Evolutionary conservation across 2,113 vertebrate genomes (phyloP), one percentile per base, ranked within the genome.

Genomic region (Oncorhynchus tshawytscha): DNA sequence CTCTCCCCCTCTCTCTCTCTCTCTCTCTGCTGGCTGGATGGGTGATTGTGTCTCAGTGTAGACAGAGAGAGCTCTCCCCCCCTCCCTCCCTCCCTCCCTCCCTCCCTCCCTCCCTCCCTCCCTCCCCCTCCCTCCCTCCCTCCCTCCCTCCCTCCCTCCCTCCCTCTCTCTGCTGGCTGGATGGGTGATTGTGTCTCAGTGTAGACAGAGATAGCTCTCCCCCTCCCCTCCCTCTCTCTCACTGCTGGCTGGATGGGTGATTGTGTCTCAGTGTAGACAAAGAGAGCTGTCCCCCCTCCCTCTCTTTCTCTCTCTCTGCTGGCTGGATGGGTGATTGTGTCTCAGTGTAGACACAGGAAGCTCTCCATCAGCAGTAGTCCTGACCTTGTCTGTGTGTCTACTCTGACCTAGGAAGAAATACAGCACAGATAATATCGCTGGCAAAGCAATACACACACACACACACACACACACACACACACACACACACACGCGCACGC

Each of bases 321-420:
- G 49, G 49, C 24, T 67, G 66, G 65, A 15, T 67, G 68, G 48
- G 66, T 67, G 68, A 24, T 70, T 48, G 68, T 70, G 16, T 70
- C 13, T 16, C 29, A 15, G 11, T 31, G 13, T 25, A 34, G 66
- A 67, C 25, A 67, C 24, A 49, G 39, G 9, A 13, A 48, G 69
- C 49, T 68, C 74, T 74, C 78, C 57, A 81, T 79, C 78, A 86
- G 29, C 25, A 78, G 45, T 39, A 18, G 13, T 9, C 49, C 65
- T 75, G 69, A 87, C 85, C 81, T 86, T 82, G 78, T 77, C 71
- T 54, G 51, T 71, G 74, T 72, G 81, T 79, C 65, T 31, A 74
- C 70, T 79, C 15, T 78, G 81, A 85, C 85, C 83, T 78, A 77
- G 70, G 54, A 64, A 84, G 78, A 87, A n/a, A 3, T 85, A 83